Conservation (phyloP, 2,797 vertebrate genomes). For the Sus cebifrons region DNA sequence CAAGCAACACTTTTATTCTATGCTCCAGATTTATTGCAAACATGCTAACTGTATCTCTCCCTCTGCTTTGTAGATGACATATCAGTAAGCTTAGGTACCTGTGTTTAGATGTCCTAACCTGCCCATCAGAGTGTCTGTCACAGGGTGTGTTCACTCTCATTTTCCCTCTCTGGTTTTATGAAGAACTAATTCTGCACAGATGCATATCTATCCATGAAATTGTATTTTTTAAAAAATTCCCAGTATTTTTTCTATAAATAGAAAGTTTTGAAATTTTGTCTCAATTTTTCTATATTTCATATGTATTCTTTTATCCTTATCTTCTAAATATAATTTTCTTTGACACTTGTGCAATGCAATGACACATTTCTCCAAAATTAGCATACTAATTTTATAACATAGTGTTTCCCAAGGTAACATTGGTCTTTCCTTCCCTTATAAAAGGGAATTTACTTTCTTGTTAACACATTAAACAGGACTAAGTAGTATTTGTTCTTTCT, state of each 20-base stretch:
- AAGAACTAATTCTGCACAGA: not conserved
- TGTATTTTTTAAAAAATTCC: not conserved
- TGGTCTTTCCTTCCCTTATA: conserved; percentile 39
- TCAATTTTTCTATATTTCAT: conserved; percentile 14
- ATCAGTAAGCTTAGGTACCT: not conserved
- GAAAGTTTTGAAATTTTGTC: conserved; percentile 44
- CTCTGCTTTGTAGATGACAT: not conserved
- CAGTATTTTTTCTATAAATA: not conserved
- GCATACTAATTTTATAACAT: not conserved
- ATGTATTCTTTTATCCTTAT: conserved; percentile 6
- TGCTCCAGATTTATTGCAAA: conserved; percentile 25
- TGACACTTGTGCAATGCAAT: not conserved
- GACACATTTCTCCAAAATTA: conserved; percentile 50
- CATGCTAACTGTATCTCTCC: not conserved
- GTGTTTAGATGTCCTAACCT: too few relatives aligned
- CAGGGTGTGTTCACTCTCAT: not conserved
- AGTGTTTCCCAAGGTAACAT: not conserved
- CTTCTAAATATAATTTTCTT: not conserved
- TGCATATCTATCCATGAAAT: not conserved
- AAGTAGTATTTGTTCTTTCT: conserved; percentile 47
- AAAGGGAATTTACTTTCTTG: conserved; percentile 29
- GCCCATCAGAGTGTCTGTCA: not conserved
- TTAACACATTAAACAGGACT: conserved; percentile 21
- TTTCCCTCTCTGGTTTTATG: conserved; percentile 2
- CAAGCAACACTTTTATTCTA: not conserved